phyloP scores from a whole-genome alignment of 2,797 vertebrate genomes.

The Pangasius djambal region DNA sequence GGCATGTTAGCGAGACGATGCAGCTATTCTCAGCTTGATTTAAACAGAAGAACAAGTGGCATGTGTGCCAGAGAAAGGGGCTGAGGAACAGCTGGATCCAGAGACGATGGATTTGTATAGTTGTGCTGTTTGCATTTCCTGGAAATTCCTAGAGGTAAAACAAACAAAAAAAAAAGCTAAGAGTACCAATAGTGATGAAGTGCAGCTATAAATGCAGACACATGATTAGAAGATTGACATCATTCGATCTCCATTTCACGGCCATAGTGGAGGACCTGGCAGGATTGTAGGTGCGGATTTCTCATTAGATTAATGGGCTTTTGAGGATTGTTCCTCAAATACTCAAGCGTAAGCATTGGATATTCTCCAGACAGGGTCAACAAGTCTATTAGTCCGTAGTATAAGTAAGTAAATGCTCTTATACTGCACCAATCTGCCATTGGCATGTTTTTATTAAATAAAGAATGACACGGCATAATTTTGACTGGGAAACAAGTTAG shows the following conservation, averaged over 20 bases:
- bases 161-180: neutral
- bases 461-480: neutral
- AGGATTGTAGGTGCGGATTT: neutral
- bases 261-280: neutral
- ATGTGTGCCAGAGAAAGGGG: neutral
- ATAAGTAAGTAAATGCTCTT: neutral
- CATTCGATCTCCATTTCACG: neutral
- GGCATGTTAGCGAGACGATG: neutral
- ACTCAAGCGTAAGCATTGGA: neutral
- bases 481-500: neutral
- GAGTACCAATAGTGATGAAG: neutral
- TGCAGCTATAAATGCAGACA: neutral
- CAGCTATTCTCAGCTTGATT: slow-evolving; percentile 14
- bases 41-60: neutral
- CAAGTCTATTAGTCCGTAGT: neutral
- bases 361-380: neutral
- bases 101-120: neutral
- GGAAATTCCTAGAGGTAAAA: neutral
- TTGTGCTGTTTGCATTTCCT: neutral
- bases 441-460: neutral
- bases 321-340: neutral
- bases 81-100: neutral
- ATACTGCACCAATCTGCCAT: neutral
- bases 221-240: neutral
- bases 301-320: neutral